Evolutionary conservation across 2,888 invertebrate species (phyloP), one percentile per base, ranked within the genome.

Genomic region (Meghimatium bilineatum): DNA sequence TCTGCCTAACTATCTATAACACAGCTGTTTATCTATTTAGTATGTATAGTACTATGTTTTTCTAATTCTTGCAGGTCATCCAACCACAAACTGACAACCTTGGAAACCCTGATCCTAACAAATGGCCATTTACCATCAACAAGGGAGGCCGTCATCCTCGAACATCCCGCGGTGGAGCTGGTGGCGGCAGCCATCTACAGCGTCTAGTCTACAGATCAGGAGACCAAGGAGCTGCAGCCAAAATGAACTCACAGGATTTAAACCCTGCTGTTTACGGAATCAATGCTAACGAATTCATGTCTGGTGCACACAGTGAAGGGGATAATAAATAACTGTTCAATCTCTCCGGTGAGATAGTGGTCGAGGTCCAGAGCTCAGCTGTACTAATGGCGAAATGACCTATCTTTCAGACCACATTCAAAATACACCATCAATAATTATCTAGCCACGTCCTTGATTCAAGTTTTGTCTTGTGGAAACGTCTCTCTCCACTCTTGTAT

Each of bases 91-190:
- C 76, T 3, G 82, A 82, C 38, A 60, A 38, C 63, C 29, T 49
- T 2, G 82, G 82, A 17, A 82, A 82, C 29, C 82, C 82, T 32
- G 82, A 82, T 56, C 49, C 36, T 5, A 67, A 75, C 67, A 75
- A 76, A 66, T 82, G 82, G 82, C 82, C 82, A 6, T 82, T 82
- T 72, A 80, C 80, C 36, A 80, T 34, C 80, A 80, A 80, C 80
- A 80, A 52, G 29, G 8, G 66, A 2, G 66, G 78, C 1, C 72
- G 80, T 34, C 69, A 80, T 17, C 80, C 29, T n/a, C 1, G 77
- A 38, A 38, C 20, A 32, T 20, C 38, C 17, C 38, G 66, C 1
- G 34, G 75, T 20, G 72, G 72, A 1, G n/a, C n/a, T n/a, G n/a
- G n/a, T n/a, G n/a, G n/a, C n/a, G 56, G 60, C 14, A 26, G 60